Evolutionary conservation across 2,113 vertebrate genomes (phyloP), one percentile per base, ranked within the genome.

Genomic region (Cephalopterus ornatus): DNA sequence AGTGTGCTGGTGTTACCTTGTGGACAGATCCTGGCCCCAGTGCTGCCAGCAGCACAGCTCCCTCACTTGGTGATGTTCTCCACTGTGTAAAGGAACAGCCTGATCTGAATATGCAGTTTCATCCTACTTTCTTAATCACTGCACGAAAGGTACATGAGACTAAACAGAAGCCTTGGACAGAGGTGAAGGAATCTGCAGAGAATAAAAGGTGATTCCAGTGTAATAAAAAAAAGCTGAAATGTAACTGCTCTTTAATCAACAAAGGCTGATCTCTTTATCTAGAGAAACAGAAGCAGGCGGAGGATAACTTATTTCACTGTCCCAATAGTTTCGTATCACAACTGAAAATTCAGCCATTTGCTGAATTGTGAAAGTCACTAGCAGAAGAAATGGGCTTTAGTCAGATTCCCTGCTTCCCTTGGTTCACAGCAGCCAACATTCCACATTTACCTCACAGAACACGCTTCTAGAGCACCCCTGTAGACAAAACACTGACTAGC

Each of bases 1-100:
- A 46, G 10, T 1, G 0, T 61, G 49, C 8, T 0, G 0, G 17
- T 37, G 32, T 49, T 68, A 18, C 24, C 28, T 4, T 2, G 23
- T 3, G 1, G 53, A 62, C 5, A 4, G 1, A 16, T 49, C 26
- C 49, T 0, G 0, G 12, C 18, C 59, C 23, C 35, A 39, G 35
- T 55, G 56, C 22, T 58, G 49, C 0, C 0, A 68, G 74, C 9
- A 74, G 32, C 61, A 46, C n/a, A 13, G 28, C 41, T 71, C 9
- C 20, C 39, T 63, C n/a, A 21, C 17, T 73, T 32, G 18, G 4
- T 74, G 63, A 24, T 59, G 28, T 35, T 85, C 63, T 44, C 8
- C n/a, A 12, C 47, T 41, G 21, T 30, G 30, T 22, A 56, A 66
- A 62, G 27, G 30, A 79, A 22, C 13, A 32, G 39, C 9, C 61